A percentile compares a stretch with the other conserved stretches of the same genome.
phyloP scores from a whole-genome alignment of 2,113 vertebrate species.

The Odontophorus gujanensis region DNA sequence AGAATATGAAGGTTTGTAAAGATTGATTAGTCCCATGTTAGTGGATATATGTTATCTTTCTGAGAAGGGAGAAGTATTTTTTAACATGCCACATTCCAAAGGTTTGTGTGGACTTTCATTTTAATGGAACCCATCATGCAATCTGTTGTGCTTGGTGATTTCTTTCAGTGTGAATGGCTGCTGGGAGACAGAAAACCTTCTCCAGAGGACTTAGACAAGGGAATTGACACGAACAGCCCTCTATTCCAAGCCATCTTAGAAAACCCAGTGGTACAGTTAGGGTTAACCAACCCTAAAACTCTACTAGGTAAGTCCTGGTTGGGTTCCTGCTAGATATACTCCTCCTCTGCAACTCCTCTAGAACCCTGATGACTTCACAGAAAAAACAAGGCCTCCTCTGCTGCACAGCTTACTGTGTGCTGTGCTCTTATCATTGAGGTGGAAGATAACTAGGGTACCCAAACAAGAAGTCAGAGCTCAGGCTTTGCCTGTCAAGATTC shows the following conservation, averaged over 20 bases:
- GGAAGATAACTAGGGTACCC: not conserved
- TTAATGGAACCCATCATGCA: not conserved
- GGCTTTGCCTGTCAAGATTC: not conserved
- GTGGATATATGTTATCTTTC: not conserved
- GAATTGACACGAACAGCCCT: slow-evolving; percentile 92
- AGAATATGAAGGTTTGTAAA: not conserved
- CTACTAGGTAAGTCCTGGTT: slow-evolving; percentile 85
- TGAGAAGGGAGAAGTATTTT: not conserved
- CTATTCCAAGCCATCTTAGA: slow-evolving; percentile 98
- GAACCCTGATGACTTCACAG: not conserved
- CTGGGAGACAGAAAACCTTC: slow-evolving; percentile 96
- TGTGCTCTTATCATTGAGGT: not conserved
- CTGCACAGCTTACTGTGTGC: not conserved
- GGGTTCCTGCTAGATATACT: not conserved
- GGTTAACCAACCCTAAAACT: slow-evolving; percentile 95
- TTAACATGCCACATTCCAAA: not conserved
- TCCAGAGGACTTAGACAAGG: slow-evolving; percentile 94
- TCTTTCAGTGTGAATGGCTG: slow-evolving; percentile 94
- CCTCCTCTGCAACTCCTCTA: not conserved
- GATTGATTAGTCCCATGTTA: too few species aligned
- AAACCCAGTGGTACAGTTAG: slow-evolving; percentile 96
- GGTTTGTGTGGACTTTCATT: not conserved
- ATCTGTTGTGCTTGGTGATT: not conserved
- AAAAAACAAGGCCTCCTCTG: slow-evolving; percentile 11
- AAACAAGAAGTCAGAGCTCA: not conserved